phyloP scores from a whole-genome alignment of 2,888 invertebrate species.

The Scaptomyza polygonia region DNA sequence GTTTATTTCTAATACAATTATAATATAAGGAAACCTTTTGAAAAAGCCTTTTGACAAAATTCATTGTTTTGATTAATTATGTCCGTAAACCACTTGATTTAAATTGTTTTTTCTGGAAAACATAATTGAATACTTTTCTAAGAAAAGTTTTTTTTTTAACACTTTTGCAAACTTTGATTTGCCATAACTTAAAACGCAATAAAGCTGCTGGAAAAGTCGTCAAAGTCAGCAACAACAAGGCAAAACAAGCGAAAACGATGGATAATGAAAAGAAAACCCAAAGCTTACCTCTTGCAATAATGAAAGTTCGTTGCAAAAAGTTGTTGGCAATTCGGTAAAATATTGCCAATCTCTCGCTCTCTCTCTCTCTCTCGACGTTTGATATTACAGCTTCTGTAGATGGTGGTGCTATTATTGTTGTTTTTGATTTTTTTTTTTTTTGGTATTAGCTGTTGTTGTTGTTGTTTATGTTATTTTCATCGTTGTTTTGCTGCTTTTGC shows the following conservation, averaged over 20 bases:
- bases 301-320: conserved; percentile 77
- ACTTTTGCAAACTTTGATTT: conserved; percentile 20
- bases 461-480: conserved; percentile 35
- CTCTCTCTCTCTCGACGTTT: conserved; percentile 11
- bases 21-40: too few relatives aligned
- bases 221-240: conserved; percentile 14
- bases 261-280: conserved; percentile 22
- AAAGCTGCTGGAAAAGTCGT: conserved; percentile 39
- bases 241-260: background rate
- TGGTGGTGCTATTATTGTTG: conserved; percentile 45
- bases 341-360: conserved; percentile 62
- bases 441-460: conserved; percentile 23
- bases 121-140: too few relatives aligned
- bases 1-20: too few relatives aligned
- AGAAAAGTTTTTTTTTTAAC: too few relatives aligned
- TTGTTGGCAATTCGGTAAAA: conserved; percentile 74
- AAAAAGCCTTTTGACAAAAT: too few relatives aligned
- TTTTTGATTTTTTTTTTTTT: conserved; percentile 42
- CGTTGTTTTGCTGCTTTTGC: conserved; percentile 4
- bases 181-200: conserved; percentile 36
- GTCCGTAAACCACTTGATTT: too few relatives aligned
- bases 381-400: conserved; percentile 37
- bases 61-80: too few relatives aligned
- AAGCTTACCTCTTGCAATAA: conserved; percentile 72
- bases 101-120: too few relatives aligned